Evolutionary conservation across 2,113 vertebrate species (phyloP).

Genomic region (Hemiscyllium ocellatum): DNA sequence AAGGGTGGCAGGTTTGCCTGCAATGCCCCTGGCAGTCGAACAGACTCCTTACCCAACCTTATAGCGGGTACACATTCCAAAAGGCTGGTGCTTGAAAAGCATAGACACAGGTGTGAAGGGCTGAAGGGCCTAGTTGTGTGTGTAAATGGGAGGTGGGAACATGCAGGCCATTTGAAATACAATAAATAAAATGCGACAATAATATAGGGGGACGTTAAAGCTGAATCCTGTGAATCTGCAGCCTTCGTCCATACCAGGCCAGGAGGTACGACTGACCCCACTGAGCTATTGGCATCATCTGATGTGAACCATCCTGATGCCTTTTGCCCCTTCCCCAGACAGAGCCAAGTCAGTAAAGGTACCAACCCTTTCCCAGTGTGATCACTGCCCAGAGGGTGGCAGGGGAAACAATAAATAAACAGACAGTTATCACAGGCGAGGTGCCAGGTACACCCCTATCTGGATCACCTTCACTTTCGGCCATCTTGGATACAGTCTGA

Average conservation of each 20-base stretch:
- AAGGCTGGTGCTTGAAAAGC: too few relatives aligned
- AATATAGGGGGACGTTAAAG: not conserved
- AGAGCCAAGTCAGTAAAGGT: not conserved
- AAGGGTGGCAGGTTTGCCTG: not conserved
- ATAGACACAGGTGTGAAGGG: too few relatives aligned
- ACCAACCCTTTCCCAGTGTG: not conserved
- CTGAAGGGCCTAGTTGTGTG: too few relatives aligned
- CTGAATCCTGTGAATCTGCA: not conserved
- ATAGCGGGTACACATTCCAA: too few relatives aligned
- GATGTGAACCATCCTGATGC: not conserved
- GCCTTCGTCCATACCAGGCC: not conserved
- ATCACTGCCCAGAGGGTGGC: not conserved
- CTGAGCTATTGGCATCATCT: not conserved
- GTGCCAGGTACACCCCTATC: not conserved
- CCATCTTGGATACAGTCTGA: not conserved
- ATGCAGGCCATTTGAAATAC: not conserved
- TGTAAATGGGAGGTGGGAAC: too few relatives aligned
- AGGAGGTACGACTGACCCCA: not conserved
- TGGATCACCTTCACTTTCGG: not conserved
- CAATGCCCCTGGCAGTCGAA: not conserved
- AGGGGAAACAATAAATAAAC: not conserved
- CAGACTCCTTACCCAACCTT: not conserved
- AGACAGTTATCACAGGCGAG: not conserved
- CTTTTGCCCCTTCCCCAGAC: not conserved
- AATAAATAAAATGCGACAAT: not conserved